Percentiles rank a stretch among this genome's conserved stretches.
These are phyloP conservation scores for Gymnarchus niloticus DNA, from an alignment of 2,113 vertebrate species.

Conservation along the genomic window DNA sequence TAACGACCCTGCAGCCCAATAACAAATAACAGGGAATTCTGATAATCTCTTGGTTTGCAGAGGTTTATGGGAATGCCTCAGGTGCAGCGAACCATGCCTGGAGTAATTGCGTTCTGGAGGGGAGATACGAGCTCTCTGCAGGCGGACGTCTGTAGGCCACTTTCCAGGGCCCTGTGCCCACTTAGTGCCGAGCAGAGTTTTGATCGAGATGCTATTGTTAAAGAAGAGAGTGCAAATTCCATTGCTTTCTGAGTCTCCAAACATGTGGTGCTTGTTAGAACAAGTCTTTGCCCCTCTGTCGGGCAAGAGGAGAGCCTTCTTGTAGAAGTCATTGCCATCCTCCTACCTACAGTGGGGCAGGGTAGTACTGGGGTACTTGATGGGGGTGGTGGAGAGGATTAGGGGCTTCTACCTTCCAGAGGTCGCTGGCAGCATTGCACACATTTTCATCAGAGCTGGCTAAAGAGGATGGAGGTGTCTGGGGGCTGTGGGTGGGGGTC, in stretches of 20 bases:
- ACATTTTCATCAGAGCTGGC: not conserved
- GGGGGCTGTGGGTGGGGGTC: not conserved
- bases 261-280: slow-evolving; percentile 65
- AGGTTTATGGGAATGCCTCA: slow-evolving; percentile 23
- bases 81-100: slow-evolving; percentile 23
- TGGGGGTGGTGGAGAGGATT: slow-evolving; percentile 30
- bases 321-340: slow-evolving; percentile 52
- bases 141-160: slow-evolving; percentile 16
- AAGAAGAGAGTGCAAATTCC: slow-evolving; percentile 52
- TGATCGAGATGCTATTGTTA: slow-evolving; percentile 56
- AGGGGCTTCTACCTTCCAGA: slow-evolving; percentile 37
- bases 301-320: slow-evolving; percentile 42
- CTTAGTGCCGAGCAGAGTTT: slow-evolving; percentile 42
- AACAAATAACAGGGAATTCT: not conserved
- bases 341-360: not conserved
- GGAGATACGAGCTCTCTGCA: slow-evolving; percentile 19
- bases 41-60: not conserved
- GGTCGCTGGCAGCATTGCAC: not conserved
- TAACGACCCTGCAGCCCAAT: not conserved
- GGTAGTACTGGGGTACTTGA: not conserved
- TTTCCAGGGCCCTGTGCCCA: slow-evolving; percentile 35
- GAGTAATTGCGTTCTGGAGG: slow-evolving; percentile 26
- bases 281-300: slow-evolving; percentile 45
- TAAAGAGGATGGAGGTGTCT: not conserved
- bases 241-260: slow-evolving; percentile 53